Percentiles rank a stretch among this genome's conserved stretches.
Conservation (phyloP, 2,113 vertebrate species). For the Pachyramphus minor region DNA sequence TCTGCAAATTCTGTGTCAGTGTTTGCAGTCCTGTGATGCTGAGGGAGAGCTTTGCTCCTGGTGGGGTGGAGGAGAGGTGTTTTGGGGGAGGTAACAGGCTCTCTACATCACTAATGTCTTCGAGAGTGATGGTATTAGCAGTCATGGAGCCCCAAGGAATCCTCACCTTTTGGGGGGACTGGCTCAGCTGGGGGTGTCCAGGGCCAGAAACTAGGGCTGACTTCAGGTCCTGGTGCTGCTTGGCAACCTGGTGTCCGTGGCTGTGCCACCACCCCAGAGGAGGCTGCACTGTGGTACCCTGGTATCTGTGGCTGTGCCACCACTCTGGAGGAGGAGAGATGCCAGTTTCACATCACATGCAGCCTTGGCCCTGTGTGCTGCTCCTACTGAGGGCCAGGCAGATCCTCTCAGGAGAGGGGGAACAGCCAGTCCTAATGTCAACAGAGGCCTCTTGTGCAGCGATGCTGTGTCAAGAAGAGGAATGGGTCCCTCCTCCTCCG, state of each 20-base stretch:
- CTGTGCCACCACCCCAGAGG: background rate
- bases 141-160: background rate
- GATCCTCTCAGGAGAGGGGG: background rate
- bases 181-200: background rate
- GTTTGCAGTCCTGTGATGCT: fast-evolving
- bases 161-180: background rate
- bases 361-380: background rate
- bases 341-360: background rate
- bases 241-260: background rate
- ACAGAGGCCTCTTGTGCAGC: conserved; percentile 66
- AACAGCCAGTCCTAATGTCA: conserved; percentile 64
- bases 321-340: background rate
- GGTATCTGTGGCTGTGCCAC: background rate
- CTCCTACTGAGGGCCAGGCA: background rate
- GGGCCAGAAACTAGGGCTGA: background rate
- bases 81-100: background rate
- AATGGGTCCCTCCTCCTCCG: conserved; percentile 61
- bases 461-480: conserved; percentile 64
- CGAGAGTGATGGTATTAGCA: background rate
- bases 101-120: fast-evolving
- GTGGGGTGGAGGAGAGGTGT: background rate
- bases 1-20: background rate
- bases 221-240: background rate
- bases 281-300: background rate
- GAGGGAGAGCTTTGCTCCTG: background rate